Evolutionary conservation across 2,888 invertebrate genomes (phyloP).

Genomic region (Cheilosia vulpina): DNA sequence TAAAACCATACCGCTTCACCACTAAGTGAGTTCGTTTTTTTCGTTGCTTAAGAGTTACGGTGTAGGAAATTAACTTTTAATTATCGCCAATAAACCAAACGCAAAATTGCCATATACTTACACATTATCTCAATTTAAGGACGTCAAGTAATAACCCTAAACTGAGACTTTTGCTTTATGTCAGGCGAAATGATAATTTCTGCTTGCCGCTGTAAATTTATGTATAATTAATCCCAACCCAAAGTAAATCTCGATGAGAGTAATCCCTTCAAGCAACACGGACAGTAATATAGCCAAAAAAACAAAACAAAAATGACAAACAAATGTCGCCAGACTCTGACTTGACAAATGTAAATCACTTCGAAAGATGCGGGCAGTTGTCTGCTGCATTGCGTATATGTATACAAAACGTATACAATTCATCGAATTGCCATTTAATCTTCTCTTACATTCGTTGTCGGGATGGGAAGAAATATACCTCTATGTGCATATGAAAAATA

Average conservation of each 20-base stretch:
- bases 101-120: conserved; percentile 22
- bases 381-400: no score
- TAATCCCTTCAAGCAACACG: conserved; percentile 28
- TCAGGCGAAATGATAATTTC: conserved; percentile 12
- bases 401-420: conserved; percentile 61
- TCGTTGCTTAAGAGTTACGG: neutral
- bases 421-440: conserved; percentile 71
- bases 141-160: conserved; percentile 12
- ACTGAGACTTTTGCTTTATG: no score
- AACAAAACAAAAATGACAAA: conserved; percentile 14
- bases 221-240: conserved; percentile 20
- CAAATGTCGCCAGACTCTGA: conserved; percentile 52
- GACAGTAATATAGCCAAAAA: conserved; percentile 25
- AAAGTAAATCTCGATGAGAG: conserved; percentile 20
- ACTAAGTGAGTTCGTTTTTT: no score
- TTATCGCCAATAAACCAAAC: conserved; percentile 22
- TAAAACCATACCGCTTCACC: no score
- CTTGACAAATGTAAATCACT: conserved; percentile 73
- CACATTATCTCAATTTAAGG: conserved; percentile 20
- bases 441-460: conserved; percentile 28
- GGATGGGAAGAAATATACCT: conserved; percentile 54
- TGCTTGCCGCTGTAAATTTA: conserved; percentile 5
- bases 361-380: conserved; percentile 49
- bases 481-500: conserved; percentile 64
- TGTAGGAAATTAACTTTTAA: conserved; percentile 5